Evolutionary conservation across 2,113 vertebrate species (phyloP).

Genomic region (Takifugu bimaculatus): DNA sequence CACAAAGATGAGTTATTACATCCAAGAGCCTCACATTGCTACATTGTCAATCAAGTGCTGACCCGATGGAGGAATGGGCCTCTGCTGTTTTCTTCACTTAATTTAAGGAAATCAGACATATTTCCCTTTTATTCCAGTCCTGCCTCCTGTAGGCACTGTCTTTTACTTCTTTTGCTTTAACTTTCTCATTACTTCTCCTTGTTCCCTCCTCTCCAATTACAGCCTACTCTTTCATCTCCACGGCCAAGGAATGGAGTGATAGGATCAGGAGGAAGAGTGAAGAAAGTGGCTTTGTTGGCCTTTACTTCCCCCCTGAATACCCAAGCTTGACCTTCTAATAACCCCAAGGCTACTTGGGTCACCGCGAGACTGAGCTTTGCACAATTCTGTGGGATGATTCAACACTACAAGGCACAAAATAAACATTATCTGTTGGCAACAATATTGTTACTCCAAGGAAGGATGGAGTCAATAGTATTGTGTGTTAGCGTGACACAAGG

Average conservation of each 20-base stretch:
- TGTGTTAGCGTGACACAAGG: conserved; percentile 36
- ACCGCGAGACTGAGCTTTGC: conserved; percentile 37
- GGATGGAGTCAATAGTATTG: conserved; percentile 21
- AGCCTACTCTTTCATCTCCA: conserved; percentile 75
- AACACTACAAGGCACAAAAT: neutral
- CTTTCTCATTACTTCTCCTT: conserved; percentile 73
- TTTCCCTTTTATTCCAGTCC: conserved; percentile 57
- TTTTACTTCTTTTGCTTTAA: conserved; percentile 41
- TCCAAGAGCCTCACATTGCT: conserved; percentile 61
- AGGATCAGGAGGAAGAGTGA: conserved; percentile 75
- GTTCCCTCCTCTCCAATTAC: conserved; percentile 72
- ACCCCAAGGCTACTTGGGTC: conserved; percentile 59
- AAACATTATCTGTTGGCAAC: conserved; percentile 4
- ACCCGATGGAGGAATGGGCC: conserved; percentile 37
- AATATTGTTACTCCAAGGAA: conserved; percentile 29
- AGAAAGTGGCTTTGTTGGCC: conserved; percentile 76
- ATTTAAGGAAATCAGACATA: conserved; percentile 74
- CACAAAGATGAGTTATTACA: conserved; percentile 73
- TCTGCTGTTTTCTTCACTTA: conserved; percentile 66
- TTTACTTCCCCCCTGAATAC: conserved; percentile 44
- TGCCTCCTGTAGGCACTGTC: conserved; percentile 52
- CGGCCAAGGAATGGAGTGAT: conserved; percentile 75
- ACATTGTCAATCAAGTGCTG: conserved; percentile 71
- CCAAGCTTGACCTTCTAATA: conserved; percentile 60
- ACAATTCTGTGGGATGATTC: too few relatives aligned